phyloP scores from a whole-genome alignment of 1,140 invertebrate genomes.

The Asobara japonica region DNA sequence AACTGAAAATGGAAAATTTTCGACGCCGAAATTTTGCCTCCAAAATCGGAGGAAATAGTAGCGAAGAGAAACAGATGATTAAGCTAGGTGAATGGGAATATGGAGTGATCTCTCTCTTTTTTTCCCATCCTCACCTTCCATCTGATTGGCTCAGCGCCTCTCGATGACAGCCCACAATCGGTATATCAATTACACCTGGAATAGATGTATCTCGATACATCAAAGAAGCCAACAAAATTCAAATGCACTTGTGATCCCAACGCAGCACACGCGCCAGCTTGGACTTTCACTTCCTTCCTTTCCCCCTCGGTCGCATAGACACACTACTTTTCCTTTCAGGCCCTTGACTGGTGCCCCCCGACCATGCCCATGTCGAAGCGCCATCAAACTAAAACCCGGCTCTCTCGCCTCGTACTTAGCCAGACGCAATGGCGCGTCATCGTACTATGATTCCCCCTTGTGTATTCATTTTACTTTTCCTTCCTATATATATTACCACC shows the following conservation, averaged over 20 bases:
- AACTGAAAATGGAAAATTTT: too few relatives aligned
- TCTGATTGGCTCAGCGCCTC: neutral
- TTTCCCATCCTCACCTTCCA: too few relatives aligned
- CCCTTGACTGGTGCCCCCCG: conserved; percentile 55
- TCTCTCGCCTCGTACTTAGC: neutral
- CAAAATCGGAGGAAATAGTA: too few relatives aligned
- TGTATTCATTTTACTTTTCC: neutral
- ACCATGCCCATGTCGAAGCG: conserved; percentile 50
- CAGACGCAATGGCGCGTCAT: conserved; percentile 13
- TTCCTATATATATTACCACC: neutral
- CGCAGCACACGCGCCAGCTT: conserved; percentile 50
- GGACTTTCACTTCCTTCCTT: conserved; percentile 67
- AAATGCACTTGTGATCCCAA: conserved; percentile 48
- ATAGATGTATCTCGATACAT: neutral
- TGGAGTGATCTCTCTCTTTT: too few relatives aligned
- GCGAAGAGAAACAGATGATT: too few relatives aligned
- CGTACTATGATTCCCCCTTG: neutral
- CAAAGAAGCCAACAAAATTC: conserved; percentile 47
- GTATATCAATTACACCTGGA: neutral
- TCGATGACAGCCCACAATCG: neutral
- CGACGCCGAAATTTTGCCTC: too few relatives aligned
- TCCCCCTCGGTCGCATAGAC: conserved; percentile 57
- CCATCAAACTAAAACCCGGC: conserved; percentile 29
- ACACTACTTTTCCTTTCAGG: conserved; percentile 67
- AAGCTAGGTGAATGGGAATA: too few relatives aligned